Evolutionary conservation across 2,113 vertebrate species (phyloP), one percentile per base, ranked within the genome.

Genomic region (Illadopsis cleaveri): DNA sequence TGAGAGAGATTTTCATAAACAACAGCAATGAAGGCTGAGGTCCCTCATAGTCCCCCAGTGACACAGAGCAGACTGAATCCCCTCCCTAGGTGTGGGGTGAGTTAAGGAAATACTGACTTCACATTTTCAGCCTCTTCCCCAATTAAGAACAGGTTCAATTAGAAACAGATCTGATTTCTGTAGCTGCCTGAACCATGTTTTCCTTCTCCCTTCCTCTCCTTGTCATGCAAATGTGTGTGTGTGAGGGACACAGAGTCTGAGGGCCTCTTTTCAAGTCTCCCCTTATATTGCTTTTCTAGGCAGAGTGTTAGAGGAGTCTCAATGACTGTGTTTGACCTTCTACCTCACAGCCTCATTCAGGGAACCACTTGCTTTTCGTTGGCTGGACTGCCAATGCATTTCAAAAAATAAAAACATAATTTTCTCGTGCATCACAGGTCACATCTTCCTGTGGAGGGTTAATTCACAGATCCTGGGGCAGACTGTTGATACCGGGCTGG

Each of bases 381-480:
- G 79, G 24, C 87, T 83, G 64, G 33, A 25, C 40, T 53, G n/a
- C 38, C 66, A 69, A 3, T 0, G 2, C 45, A 27, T 76, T 79
- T 75, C 8, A 60, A 0, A 83, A 80, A 73, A 33, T 9, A 64
- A 70, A 56, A 84, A 5, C 24, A 6, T 31, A 18, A 69, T 66
- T 35, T 24, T 77, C 13, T 33, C 1, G 2, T 40, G 44, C 0
- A 0, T 85, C 47, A 44, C 38, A 71, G 62, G 60, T 91, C 3
- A 2, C 40, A 9, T 75, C 47, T 72, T 54, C 21, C 69, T 40
- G 53, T 20, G 37, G 70, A 56, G 62, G 37, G 53, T 71, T 88
- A 58, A 62, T 88, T 92, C 31, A 12, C 23, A 72, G 62, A 70
- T 37, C 40, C 47, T 50, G 27, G 44, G 44, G 31, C 16, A 48